Evolutionary conservation across 2,113 vertebrate genomes (phyloP), one percentile per base, ranked within the genome.

Genomic region (Clarias magur): DNA sequence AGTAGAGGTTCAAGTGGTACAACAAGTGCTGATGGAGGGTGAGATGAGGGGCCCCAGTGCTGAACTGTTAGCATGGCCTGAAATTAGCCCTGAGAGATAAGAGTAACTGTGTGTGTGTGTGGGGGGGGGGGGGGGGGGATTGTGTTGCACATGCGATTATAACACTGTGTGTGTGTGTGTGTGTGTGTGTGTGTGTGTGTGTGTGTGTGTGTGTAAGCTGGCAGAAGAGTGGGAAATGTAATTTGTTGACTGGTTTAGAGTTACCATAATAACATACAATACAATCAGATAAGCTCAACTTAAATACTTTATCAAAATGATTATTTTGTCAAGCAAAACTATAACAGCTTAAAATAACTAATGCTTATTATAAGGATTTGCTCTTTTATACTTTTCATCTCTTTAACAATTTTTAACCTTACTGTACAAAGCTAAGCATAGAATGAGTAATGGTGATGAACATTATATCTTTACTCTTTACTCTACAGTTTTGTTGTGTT

Each of bases 71-170:
- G 88, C 87, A 72, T 87, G 85, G 89, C 83, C 88, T 91, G 92
- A 93, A 93, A 91, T 93, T 92, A 87, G 90, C 90, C 86, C 91
- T 92, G 91, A 89, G 91, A 94, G 91, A 94, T 92, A 94, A 94
- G 92, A 92, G 91, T 86, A 90, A 91, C 90, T 93, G 89, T 93
- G 90, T 87, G 34, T 83, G 78, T 87, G 1, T 90, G 90, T 93
- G 92, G 94, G 90, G 93, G 87, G 81, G 15, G 57, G 80, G 60
- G 15, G 53, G 3, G 76, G 54, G 60, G 72, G n/a, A n/a, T n/a
- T n/a, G n/a, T n/a, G n/a, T n/a, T n/a, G n/a, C n/a, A n/a, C n/a
- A n/a, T n/a, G n/a, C n/a, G n/a, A n/a, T n/a, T n/a, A n/a, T n/a
- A n/a, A n/a, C n/a, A n/a, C 82, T 75, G 57, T 62, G 23, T 62